phyloP scores from a whole-genome alignment of 2,888 invertebrate genomes.

The Drosophila recens region DNA sequence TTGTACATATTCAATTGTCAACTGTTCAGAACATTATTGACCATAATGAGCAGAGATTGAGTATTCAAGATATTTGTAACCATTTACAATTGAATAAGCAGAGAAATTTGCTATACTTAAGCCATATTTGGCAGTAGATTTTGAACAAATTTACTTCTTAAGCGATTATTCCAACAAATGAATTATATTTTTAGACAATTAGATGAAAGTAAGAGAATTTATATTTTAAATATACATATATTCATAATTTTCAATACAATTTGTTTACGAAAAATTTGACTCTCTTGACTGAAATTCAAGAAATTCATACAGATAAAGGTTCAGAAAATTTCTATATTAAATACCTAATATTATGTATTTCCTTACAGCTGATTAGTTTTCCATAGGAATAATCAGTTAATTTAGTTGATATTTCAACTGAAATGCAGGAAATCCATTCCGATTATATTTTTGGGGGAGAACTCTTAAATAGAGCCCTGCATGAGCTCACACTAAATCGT shows the following conservation, averaged over 20 bases:
- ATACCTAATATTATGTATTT: too few relatives aligned
- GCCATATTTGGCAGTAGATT: neutral
- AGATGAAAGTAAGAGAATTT: too few relatives aligned
- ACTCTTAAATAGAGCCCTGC: too few relatives aligned
- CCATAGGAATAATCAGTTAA: neutral
- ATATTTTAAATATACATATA: too few relatives aligned
- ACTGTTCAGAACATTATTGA: conserved; percentile 8
- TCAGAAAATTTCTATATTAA: too few relatives aligned
- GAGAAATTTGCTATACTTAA: neutral
- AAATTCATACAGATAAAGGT: too few relatives aligned
- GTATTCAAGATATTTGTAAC: conserved; percentile 3
- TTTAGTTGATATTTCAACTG: conserved; percentile 6
- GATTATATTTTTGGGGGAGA: neutral
- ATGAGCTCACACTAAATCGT: too few relatives aligned
- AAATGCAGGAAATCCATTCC: neutral
- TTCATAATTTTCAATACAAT: too few relatives aligned
- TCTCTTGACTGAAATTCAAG: too few relatives aligned
- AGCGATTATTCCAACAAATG: neutral
- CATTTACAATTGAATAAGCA: neutral
- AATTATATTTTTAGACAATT: too few relatives aligned
- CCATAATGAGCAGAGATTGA: neutral
- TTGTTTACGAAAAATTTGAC: too few relatives aligned
- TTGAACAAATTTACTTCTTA: neutral
- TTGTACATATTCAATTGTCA: conserved; percentile 5
- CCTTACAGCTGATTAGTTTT: neutral